Base-by-base conservation (phyloP, 2,888 invertebrate species). In the Hesperia comma region DNA sequence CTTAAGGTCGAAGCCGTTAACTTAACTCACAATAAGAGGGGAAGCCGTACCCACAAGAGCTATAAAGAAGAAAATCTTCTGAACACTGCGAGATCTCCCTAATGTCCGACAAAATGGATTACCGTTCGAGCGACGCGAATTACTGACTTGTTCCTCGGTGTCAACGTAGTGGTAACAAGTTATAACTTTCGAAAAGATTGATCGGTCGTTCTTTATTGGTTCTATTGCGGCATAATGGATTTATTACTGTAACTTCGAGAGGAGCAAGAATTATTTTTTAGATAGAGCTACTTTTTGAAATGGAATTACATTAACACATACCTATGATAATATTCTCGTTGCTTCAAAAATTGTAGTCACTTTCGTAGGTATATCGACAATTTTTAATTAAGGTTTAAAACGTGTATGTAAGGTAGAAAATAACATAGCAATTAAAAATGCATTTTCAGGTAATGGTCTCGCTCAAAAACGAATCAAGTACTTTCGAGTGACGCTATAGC, bases 21-120 rank as follows among this genome's bases (percentile, higher is more conserved):
- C 37, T 37, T 37, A 37, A 37, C 37, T 37, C 37, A 8, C 37
- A 37, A 37, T 12, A 12, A 37, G 37, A 12, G 37, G 37, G 10
- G 37, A 37, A 37, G 37, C 37, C 62, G 67, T 83, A 84, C 84
- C 86, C 87, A 82, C 85, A 82, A 78, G 74, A 80, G 80, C 85
- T 87, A 89, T 87, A 88, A 87, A 86, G 82, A 80, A 87, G 81
- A 83, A 88, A 89, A 88, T 89, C 87, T 88, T 80, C 87, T 87
- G 88, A 89, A 89, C 88, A 88, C 80, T 85, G 81, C 78, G 85
- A 83, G 88, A 87, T 87, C 88, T 87, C 83, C 86, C 83, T 87
- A 87, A 89, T 84, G 87, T 86, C 79, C 82, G 82, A 81, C 84
- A 86, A 87, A 77, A 87, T 86, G 85, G 84, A 88, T 88, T 87